A percentile compares a stretch with the other conserved stretches of the same genome.
Evolutionary conservation across 2,113 vertebrate genomes (phyloP).

Genomic region (Ammodytes dubius): DNA sequence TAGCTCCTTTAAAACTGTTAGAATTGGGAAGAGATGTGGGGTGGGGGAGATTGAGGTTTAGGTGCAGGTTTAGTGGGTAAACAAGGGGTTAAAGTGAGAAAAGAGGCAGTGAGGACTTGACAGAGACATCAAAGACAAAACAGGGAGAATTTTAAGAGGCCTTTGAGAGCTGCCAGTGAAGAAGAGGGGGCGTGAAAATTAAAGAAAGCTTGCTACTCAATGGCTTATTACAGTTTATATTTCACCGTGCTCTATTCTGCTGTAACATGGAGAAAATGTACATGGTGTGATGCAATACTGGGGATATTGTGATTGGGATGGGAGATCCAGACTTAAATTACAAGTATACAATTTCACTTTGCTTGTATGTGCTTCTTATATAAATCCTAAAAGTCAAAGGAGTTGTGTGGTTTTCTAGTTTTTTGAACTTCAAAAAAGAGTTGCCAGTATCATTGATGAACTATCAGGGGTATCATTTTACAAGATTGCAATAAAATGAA

Average conservation of each 20-base stretch:
- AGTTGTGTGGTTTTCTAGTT: neutral
- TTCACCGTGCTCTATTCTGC: neutral
- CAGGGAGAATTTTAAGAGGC: slow-evolving; percentile 15
- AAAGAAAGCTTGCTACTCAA: slow-evolving; percentile 23
- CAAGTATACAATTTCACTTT: neutral
- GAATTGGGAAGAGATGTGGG: slow-evolving; percentile 10
- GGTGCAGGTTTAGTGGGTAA: neutral
- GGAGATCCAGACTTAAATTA: neutral
- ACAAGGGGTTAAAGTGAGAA: slow-evolving; percentile 17
- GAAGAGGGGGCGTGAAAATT: slow-evolving; percentile 22
- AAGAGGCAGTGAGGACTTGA: slow-evolving; percentile 41
- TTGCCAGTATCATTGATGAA: neutral
- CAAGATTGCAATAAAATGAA: no score
- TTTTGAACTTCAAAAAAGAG: neutral
- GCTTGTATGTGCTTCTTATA: neutral
- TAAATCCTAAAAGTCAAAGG: neutral
- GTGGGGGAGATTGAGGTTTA: neutral
- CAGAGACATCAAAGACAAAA: slow-evolving; percentile 57
- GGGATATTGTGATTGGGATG: neutral
- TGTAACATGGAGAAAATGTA: neutral
- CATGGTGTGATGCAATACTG: neutral
- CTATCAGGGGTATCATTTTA: neutral
- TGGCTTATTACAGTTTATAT: slow-evolving; percentile 5
- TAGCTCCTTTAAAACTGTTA: neutral
- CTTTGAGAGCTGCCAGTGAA: slow-evolving; percentile 18